These are phyloP conservation scores for Chrysemys picta DNA, from an alignment of 2,113 vertebrate genomes.

Conservation along the genomic window DNA sequence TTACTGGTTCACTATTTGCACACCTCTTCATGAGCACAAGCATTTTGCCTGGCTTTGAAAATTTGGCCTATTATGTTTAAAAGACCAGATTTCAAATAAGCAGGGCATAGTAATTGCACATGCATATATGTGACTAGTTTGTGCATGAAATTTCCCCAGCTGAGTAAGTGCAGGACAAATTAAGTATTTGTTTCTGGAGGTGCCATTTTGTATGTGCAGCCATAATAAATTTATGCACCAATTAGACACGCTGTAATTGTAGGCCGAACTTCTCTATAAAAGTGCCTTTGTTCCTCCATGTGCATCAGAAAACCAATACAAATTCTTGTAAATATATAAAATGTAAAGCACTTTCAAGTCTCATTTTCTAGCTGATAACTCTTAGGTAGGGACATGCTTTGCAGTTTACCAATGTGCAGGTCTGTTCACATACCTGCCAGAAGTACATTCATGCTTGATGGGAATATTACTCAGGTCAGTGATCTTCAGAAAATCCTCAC, in stretches of 20 bases:
- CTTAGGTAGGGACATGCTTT: not conserved
- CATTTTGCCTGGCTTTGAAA: not conserved
- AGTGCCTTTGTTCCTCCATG: not conserved
- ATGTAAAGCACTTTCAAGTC: not conserved
- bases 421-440: not conserved
- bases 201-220: not conserved
- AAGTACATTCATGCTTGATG: constrained; percentile 19
- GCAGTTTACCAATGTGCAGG: not conserved
- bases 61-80: not conserved
- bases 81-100: not conserved
- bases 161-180: not conserved
- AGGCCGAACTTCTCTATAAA: not conserved
- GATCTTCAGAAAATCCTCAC: constrained; percentile 80
- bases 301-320: not conserved
- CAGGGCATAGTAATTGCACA: not conserved
- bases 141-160: not conserved
- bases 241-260: not conserved
- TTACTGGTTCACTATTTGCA: not conserved
- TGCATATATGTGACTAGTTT: not conserved
- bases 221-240: not conserved
- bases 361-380: not conserved
- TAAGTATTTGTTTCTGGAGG: not conserved
- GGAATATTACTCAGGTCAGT: constrained; percentile 78
- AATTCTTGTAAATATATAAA: not conserved
- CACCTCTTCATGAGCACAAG: not conserved